phyloP scores from a whole-genome alignment of 2,113 vertebrate genomes.

The Pavo muticus region DNA sequence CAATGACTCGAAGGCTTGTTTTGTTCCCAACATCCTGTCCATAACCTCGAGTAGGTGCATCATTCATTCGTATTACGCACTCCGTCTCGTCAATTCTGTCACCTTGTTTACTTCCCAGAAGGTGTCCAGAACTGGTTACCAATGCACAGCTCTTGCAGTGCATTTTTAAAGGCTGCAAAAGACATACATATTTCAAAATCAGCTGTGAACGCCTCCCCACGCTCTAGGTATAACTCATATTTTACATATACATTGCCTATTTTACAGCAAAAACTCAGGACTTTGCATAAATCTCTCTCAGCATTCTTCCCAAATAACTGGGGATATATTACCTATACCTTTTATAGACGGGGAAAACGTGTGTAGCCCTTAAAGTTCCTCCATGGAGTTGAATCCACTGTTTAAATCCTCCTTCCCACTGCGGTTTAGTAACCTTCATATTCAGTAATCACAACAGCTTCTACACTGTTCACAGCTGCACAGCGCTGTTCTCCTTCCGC shows the following conservation, averaged over 20 bases:
- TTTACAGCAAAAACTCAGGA: not conserved
- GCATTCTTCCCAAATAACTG: not conserved
- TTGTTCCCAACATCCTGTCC: constrained; percentile 88
- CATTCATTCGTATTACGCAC: constrained; percentile 98
- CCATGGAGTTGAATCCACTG: not conserved
- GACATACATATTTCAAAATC: not conserved
- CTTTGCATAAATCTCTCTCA: not conserved
- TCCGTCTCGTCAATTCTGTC: constrained; percentile 89
- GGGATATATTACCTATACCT: not conserved
- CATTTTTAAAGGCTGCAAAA: constrained; percentile 91
- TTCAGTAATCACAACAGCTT: not conserved
- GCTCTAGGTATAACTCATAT: not conserved
- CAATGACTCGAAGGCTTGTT: constrained; percentile 94
- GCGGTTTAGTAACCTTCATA: not conserved
- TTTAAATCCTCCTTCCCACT: not conserved
- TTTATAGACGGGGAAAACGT: not conserved
- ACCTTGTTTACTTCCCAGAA: constrained; percentile 86
- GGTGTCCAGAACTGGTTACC: constrained; percentile 96
- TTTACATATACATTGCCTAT: accelerated
- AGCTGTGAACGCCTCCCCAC: not conserved
- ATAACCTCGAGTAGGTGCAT: constrained; percentile 88
- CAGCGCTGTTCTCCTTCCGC: not conserved
- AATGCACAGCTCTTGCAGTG: constrained; percentile 91
- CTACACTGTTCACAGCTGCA: not conserved
- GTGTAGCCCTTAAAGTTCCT: not conserved